Conservation (phyloP, 2,797 vertebrate species). For the Chelon auratus region DNA sequence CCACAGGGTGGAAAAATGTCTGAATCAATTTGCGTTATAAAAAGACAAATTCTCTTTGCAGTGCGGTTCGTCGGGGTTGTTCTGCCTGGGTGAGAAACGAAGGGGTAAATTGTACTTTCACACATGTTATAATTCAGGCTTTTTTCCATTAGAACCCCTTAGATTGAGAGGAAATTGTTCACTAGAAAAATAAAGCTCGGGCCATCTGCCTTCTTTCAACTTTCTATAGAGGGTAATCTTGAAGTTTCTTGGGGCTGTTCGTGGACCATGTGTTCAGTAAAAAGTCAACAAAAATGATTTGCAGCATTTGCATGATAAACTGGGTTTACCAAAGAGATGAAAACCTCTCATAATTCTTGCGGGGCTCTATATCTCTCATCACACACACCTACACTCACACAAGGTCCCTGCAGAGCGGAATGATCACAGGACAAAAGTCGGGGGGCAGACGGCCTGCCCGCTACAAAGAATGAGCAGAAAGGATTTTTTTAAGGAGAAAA, state of each 20-base stretch:
- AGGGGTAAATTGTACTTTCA: slow-evolving; percentile 75
- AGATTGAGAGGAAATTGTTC: slow-evolving; percentile 79
- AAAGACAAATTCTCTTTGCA: slow-evolving; percentile 62
- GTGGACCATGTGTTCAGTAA: slow-evolving; percentile 55
- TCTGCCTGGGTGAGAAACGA: slow-evolving; percentile 70
- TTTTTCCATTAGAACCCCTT: slow-evolving; percentile 74
- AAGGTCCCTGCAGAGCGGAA: slow-evolving; percentile 75
- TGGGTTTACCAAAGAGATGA: slow-evolving; percentile 37
- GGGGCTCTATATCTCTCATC: slow-evolving; percentile 32
- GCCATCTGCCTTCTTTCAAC: slow-evolving; percentile 80
- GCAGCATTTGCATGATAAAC: slow-evolving; percentile 57
- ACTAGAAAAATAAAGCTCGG: slow-evolving; percentile 79
- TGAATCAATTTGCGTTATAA: slow-evolving; percentile 68
- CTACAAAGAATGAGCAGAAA: slow-evolving; percentile 72
- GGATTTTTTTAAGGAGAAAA: slow-evolving; percentile 77
- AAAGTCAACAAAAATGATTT: slow-evolving; percentile 71
- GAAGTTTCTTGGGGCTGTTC: slow-evolving; percentile 65
- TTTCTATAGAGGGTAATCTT: slow-evolving; percentile 50
- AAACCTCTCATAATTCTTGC: slow-evolving; percentile 33
- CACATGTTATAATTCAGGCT: slow-evolving; percentile 82
- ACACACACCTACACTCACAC: slow-evolving; percentile 38
- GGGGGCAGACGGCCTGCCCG: slow-evolving; percentile 75
- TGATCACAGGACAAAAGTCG: slow-evolving; percentile 82
- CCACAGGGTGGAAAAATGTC: slow-evolving; percentile 69
- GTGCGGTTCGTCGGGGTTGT: slow-evolving; percentile 55